These are phyloP conservation scores for Protobothrops flavoviridis DNA, from an alignment of 2,113 vertebrate genomes.

Conservation along the genomic window DNA sequence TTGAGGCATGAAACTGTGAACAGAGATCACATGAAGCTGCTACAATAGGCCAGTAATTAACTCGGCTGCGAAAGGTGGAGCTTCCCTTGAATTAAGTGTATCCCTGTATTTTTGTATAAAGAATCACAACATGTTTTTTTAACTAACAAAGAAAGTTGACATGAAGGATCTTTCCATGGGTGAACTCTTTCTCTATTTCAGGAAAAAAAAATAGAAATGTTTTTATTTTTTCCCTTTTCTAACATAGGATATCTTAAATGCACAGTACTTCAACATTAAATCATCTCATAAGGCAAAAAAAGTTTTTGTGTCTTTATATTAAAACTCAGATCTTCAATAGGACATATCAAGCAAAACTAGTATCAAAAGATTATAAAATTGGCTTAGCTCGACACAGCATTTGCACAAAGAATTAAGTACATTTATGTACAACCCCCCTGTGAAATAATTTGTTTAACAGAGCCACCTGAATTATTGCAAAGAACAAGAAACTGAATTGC, in stretches of 20 bases:
- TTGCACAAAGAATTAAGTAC: background rate
- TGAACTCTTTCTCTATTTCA: background rate
- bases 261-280: background rate
- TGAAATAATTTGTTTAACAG: background rate
- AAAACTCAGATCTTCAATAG: background rate
- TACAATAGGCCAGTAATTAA: background rate
- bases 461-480: background rate
- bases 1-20: background rate
- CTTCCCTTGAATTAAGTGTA: background rate
- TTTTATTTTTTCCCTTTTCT: background rate
- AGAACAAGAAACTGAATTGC: background rate
- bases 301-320: background rate
- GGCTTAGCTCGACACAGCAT: background rate
- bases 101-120: background rate
- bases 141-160: background rate
- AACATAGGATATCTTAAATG: background rate
- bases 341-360: background rate
- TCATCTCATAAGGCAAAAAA: background rate
- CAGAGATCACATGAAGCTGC: background rate
- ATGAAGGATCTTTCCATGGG: background rate
- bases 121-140: background rate
- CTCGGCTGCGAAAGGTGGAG: rapidly evolving
- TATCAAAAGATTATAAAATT: background rate
- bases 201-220: background rate
- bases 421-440: background rate